A percentile compares a stretch with the other conserved stretches of the same genome.
Conservation (phyloP, 2,888 invertebrate species). For the Agrochola lychnidis region DNA sequence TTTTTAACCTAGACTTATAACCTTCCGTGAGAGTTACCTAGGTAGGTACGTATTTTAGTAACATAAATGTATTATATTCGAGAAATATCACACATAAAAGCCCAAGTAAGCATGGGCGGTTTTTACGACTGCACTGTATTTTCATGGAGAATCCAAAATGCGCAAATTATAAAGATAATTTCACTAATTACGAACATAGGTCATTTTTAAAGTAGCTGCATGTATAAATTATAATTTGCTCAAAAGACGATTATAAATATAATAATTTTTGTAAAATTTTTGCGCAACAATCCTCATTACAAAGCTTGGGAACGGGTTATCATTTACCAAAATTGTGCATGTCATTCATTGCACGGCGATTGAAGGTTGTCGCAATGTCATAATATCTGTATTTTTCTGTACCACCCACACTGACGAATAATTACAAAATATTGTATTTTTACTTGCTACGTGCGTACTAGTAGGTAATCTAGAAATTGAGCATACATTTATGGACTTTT, state of each 20-base stretch:
- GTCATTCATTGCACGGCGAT: slow-evolving; percentile 41
- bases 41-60: too few relatives aligned
- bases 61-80: neutral
- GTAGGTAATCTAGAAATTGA: neutral
- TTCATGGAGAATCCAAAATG: too few relatives aligned
- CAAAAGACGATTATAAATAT: slow-evolving; percentile 31
- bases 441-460: neutral
- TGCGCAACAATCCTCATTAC: slow-evolving; percentile 39
- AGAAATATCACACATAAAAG: neutral
- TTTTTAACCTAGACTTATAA: slow-evolving; percentile 20
- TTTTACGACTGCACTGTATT: too few relatives aligned
- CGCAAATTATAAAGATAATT: neutral
- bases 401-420: neutral
- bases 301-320: slow-evolving; percentile 55
- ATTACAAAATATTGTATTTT: slow-evolving; percentile 25
- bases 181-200: neutral
- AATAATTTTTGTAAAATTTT: slow-evolving; percentile 28
- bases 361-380: slow-evolving; percentile 50
- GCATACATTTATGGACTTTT: neutral
- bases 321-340: slow-evolving; percentile 61
- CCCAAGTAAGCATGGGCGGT: too few relatives aligned
- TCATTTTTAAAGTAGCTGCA: neutral
- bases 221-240: slow-evolving; percentile 2
- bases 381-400: slow-evolving; percentile 33
- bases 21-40: slow-evolving; percentile 11